Percentiles rank a stretch among this genome's conserved stretches.
Conservation (phyloP, 2,888 invertebrate genomes). For the Erannis defoliaria region DNA sequence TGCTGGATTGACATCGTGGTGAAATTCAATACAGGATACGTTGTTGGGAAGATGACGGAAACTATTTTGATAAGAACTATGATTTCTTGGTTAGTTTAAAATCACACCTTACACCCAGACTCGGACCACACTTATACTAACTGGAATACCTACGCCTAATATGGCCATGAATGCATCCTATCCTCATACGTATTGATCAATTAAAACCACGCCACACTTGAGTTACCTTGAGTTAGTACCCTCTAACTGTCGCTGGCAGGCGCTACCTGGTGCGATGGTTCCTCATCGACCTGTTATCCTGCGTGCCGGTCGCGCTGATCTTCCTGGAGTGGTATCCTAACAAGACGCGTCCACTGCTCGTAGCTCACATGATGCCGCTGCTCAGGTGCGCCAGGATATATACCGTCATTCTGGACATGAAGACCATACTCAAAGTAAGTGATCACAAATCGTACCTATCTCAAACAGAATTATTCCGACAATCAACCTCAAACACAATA, state of each 20-base stretch:
- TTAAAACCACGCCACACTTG: not conserved
- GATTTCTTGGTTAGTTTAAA: conserved; percentile 56
- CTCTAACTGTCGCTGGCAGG: conserved; percentile 41
- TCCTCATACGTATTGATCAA: not conserved
- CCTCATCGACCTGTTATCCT: conserved; percentile 57
- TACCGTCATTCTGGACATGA: conserved; percentile 47
- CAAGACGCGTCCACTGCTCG: conserved; percentile 45
- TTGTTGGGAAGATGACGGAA: conserved; percentile 40
- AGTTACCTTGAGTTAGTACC: not conserved
- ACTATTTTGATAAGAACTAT: conserved; percentile 57
- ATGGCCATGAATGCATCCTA: not conserved
- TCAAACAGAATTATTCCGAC: no score
- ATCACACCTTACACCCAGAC: no score
- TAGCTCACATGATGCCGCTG: conserved; percentile 54
- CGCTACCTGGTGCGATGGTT: conserved; percentile 59
- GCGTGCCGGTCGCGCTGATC: conserved; percentile 54
- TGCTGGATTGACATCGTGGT: conserved; percentile 65
- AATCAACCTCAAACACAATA: no score
- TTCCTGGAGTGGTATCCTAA: conserved; percentile 36
- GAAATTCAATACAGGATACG: conserved; percentile 67
- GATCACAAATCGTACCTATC: no score
- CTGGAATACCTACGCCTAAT: no score
- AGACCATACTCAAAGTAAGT: conserved; percentile 53
- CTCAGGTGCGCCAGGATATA: conserved; percentile 50
- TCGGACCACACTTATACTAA: no score